phyloP scores from a whole-genome alignment of 1,140 invertebrate species.

The Lepidostoma basale region DNA sequence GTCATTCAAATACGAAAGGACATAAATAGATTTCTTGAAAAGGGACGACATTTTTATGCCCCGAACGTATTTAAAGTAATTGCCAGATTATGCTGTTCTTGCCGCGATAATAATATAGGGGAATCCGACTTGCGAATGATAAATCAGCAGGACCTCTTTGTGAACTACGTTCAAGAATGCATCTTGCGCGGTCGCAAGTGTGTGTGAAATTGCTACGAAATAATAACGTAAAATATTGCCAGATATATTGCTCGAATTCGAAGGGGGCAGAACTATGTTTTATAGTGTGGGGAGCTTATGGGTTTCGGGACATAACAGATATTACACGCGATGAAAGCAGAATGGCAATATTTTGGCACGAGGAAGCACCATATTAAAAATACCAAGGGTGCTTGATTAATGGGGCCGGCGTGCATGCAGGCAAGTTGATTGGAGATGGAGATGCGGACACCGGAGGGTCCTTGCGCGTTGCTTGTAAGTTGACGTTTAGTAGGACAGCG shows the following conservation, averaged over 20 bases:
- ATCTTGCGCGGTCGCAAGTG: neutral
- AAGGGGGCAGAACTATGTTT: neutral
- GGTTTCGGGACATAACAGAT: neutral
- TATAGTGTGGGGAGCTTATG: neutral
- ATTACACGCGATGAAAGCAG: neutral
- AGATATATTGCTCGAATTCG: neutral
- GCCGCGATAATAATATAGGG: too few species aligned
- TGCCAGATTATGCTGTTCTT: too few species aligned
- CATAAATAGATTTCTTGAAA: too few species aligned
- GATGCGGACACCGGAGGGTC: neutral
- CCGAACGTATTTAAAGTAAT: too few species aligned
- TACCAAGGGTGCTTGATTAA: constrained; percentile 3
- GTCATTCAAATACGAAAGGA: too few species aligned
- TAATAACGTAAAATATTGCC: neutral
- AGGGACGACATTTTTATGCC: too few species aligned
- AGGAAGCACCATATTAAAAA: constrained; percentile 19
- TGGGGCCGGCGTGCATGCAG: neutral
- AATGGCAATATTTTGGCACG: neutral
- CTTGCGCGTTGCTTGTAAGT: neutral
- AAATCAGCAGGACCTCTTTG: too few species aligned
- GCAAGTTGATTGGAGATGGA: constrained; percentile 10
- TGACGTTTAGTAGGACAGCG: constrained; percentile 1
- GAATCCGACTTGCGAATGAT: too few species aligned
- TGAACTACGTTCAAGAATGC: neutral
- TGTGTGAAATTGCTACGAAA: neutral